Evolutionary conservation across 2,113 vertebrate species (phyloP).

Genomic region (Dendrocopos noguchii): DNA sequence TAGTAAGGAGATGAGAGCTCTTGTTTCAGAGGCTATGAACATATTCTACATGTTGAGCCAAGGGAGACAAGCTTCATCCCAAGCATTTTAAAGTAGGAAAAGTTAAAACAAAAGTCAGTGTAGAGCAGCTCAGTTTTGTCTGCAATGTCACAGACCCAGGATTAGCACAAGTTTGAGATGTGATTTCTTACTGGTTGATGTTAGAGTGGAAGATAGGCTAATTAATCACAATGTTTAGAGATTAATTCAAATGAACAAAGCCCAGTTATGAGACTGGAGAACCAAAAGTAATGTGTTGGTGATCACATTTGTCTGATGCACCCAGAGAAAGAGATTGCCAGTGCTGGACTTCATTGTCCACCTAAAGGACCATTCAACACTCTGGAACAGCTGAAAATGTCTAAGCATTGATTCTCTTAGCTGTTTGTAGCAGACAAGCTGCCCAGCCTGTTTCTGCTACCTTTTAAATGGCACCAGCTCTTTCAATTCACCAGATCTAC

Average conservation of each 20-base stretch:
- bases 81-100: background rate
- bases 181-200: background rate
- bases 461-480: background rate
- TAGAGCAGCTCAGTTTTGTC: background rate
- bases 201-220: background rate
- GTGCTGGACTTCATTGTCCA: background rate
- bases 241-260: background rate
- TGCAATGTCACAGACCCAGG: background rate
- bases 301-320: background rate
- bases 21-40: background rate
- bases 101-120: background rate
- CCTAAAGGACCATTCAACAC: background rate
- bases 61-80: background rate
- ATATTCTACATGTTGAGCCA: background rate
- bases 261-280: background rate
- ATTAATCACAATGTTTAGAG: background rate
- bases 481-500: background rate
- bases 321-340: background rate
- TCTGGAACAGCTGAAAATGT: background rate
- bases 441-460: background rate
- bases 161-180: background rate
- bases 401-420: background rate
- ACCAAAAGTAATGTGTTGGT: background rate
- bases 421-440: background rate
- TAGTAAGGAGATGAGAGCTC: background rate